Conservation (phyloP, 2,888 invertebrate genomes). For the Napeogenes inachia region DNA sequence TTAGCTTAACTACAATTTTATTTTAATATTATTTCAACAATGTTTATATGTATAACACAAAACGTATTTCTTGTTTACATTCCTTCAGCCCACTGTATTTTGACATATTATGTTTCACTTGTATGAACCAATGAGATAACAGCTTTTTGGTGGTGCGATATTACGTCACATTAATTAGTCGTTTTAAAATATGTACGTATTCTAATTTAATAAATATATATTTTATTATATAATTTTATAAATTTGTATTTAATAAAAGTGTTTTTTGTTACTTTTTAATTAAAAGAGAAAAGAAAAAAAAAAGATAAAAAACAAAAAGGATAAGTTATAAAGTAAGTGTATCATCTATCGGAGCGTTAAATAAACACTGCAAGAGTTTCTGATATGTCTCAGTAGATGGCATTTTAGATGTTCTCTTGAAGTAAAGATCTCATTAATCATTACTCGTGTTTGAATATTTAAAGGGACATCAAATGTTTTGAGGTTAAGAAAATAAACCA, state of each 20-base stretch:
- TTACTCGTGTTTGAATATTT: too few relatives aligned
- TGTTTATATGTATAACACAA: slow-evolving; percentile 7
- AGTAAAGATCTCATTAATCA: too few relatives aligned
- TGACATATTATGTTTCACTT: slow-evolving; percentile 55
- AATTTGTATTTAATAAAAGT: too few relatives aligned
- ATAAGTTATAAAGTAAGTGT: too few relatives aligned
- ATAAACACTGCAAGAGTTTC: neutral
- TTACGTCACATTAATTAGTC: slow-evolving; percentile 47
- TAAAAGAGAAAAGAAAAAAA: too few relatives aligned
- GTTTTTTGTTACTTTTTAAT: too few relatives aligned
- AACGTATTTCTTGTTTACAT: slow-evolving; percentile 52
- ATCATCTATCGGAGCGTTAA: neutral
- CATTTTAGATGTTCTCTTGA: neutral
- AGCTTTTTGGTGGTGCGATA: slow-evolving; percentile 78
- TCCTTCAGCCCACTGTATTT: slow-evolving; percentile 40
- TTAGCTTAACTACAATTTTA: neutral
- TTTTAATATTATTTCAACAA: slow-evolving; percentile 5
- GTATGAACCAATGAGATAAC: slow-evolving; percentile 76
- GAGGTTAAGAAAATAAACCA: too few relatives aligned
- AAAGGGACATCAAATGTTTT: too few relatives aligned
- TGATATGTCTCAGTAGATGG: neutral
- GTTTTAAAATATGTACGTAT: slow-evolving; percentile 15
- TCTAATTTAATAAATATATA: too few relatives aligned
- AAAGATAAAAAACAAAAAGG: too few relatives aligned
- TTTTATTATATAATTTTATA: too few relatives aligned